Conservation (phyloP, 2,797 vertebrate species). For the Streptopelia turtur region DNA sequence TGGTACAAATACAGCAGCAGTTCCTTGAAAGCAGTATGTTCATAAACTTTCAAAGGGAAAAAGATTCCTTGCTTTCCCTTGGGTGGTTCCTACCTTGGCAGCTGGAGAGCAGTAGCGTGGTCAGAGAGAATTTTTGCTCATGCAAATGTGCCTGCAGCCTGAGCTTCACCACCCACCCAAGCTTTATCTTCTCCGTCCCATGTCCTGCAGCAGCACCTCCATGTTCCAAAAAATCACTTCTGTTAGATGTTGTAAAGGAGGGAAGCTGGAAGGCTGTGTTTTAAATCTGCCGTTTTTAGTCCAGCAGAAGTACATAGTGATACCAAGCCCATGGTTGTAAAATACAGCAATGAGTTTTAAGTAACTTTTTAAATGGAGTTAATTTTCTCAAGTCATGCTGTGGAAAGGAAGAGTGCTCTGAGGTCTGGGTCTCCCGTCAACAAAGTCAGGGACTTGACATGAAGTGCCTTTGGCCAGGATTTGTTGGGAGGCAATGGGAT, state of each 20-base stretch:
- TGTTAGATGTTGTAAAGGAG: not conserved
- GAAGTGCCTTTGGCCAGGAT: not conserved
- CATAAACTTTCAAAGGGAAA: not conserved
- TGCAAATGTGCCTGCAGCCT: accelerated
- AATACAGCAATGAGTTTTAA: not conserved
- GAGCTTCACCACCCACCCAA: not conserved
- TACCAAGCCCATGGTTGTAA: not conserved
- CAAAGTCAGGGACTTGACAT: not conserved
- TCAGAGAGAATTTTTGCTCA: not conserved
- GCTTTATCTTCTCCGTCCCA: not conserved
- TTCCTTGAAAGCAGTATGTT: not conserved
- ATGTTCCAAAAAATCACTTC: not conserved
- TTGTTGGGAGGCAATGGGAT: accelerated
- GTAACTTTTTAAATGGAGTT: not conserved
- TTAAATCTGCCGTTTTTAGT: not conserved
- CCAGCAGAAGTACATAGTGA: not conserved
- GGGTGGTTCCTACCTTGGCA: not conserved
- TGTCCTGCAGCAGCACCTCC: not conserved
- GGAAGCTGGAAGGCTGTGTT: not conserved
- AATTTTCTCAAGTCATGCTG: accelerated
- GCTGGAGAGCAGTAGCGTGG: not conserved
- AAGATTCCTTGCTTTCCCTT: not conserved
- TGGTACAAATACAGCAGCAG: not conserved
- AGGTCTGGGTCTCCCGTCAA: not conserved
- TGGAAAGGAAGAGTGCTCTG: not conserved